These are phyloP conservation scores for Dissostichus mawsoni DNA, from an alignment of 2,113 vertebrate genomes.

Conservation along the genomic window DNA sequence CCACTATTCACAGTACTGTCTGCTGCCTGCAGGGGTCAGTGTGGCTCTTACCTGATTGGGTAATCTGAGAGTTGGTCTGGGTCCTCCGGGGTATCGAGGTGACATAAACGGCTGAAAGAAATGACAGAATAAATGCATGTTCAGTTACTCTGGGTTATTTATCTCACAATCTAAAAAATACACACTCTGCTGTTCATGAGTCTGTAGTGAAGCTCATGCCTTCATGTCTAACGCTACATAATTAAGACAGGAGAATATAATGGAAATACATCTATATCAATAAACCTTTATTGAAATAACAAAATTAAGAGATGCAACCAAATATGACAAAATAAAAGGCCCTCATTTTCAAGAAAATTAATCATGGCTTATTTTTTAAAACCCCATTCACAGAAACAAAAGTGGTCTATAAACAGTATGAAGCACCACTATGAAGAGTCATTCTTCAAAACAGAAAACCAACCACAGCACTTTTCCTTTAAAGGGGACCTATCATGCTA, in stretches of 20 bases:
- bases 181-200: no score
- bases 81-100: slow-evolving; percentile 97
- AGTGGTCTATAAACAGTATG: not conserved
- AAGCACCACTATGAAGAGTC: not conserved
- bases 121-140: slow-evolving; percentile 5
- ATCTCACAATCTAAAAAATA: not conserved
- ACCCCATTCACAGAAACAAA: not conserved
- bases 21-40: slow-evolving; percentile 36
- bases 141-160: not conserved
- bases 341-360: no score
- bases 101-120: slow-evolving; percentile 95
- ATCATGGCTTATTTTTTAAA: not conserved
- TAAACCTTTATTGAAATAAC: not conserved
- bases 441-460: slow-evolving; percentile 25
- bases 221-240: not conserved
- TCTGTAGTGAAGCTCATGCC: not conserved
- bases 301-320: not conserved
- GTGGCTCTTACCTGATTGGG: slow-evolving; percentile 91
- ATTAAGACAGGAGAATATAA: not conserved
- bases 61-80: slow-evolving; percentile 94
- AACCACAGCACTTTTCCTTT: slow-evolving; percentile 25
- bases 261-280: not conserved
- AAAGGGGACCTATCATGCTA: no score
- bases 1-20: not conserved
- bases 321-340: not conserved